These are phyloP conservation scores for Diploptera punctata DNA, from an alignment of 2,888 invertebrate species.

Conservation along the genomic window DNA sequence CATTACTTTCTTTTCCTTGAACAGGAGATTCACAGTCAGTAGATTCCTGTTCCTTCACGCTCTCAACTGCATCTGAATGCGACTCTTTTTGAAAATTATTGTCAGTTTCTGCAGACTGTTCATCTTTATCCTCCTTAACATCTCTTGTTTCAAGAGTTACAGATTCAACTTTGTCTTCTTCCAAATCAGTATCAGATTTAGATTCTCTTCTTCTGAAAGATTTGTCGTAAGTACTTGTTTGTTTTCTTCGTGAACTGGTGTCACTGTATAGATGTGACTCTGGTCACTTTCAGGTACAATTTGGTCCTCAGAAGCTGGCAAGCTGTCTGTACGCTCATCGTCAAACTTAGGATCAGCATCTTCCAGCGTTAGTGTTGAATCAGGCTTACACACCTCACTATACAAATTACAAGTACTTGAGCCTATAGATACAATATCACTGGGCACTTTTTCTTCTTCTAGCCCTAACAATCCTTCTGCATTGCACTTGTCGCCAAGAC, in stretches of 20 bases:
- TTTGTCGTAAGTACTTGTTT: constrained; percentile 6
- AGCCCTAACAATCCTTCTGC: constrained; percentile 30
- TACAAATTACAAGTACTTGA: constrained; percentile 41
- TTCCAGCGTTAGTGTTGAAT: constrained; percentile 25
- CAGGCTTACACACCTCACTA: constrained; percentile 39
- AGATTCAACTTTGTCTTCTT: neutral
- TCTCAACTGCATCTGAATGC: neutral
- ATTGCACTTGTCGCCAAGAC: constrained; percentile 25
- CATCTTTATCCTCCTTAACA: neutral
- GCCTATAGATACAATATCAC: constrained; percentile 35
- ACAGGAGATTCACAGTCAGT: neutral
- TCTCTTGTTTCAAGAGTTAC: no score
- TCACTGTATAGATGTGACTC: constrained; percentile 4
- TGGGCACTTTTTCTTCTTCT: constrained; percentile 34
- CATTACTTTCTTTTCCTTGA: neutral
- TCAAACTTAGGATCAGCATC: constrained; percentile 55
- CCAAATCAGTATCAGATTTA: neutral
- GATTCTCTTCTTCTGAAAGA: neutral
- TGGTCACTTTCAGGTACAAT: constrained; percentile 29
- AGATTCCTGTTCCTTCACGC: neutral
- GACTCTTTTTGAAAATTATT: neutral
- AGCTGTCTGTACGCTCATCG: neutral
- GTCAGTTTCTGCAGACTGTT: neutral
- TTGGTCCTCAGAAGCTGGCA: constrained; percentile 24
- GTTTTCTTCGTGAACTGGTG: neutral